Percentiles rank a stretch among this genome's conserved stretches.
phyloP scores from a whole-genome alignment of 2,888 invertebrate species.

The Acleris laterana region DNA sequence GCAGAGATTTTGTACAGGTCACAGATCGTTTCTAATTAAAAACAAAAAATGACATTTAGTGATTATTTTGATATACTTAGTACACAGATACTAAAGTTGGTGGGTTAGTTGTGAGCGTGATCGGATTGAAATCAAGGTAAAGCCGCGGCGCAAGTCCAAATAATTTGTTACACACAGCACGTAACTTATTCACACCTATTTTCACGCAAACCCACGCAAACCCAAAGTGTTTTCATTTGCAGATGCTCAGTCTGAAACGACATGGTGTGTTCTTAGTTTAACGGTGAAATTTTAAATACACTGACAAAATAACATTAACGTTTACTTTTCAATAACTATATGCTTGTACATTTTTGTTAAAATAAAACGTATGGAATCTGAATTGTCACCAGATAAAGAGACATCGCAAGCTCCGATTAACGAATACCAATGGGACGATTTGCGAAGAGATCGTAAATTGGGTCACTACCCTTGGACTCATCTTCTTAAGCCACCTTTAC shows the following conservation, averaged over 20 bases:
- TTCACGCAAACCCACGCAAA: slow-evolving; percentile 82
- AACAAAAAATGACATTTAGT: slow-evolving; percentile 55
- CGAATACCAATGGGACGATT: slow-evolving; percentile 93
- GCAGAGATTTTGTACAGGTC: slow-evolving; percentile 78
- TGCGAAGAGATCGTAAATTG: slow-evolving; percentile 87
- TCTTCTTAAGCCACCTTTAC: slow-evolving; percentile 87
- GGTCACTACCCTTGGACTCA: slow-evolving; percentile 94
- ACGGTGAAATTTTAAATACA: slow-evolving; percentile 56
- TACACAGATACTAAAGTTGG: slow-evolving; percentile 61
- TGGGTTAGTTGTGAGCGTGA: slow-evolving; percentile 55
- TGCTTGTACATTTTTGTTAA: slow-evolving; percentile 45
- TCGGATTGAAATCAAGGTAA: slow-evolving; percentile 74
- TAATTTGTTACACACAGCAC: slow-evolving; percentile 75
- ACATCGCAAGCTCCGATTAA: slow-evolving; percentile 88
- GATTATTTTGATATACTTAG: slow-evolving; percentile 56
- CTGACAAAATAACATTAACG: slow-evolving; percentile 42
- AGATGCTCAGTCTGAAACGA: slow-evolving; percentile 77
- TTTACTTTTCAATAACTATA: slow-evolving; percentile 38
- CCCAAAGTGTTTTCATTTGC: slow-evolving; percentile 78
- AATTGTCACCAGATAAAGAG: slow-evolving; percentile 81
- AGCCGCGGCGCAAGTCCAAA: slow-evolving; percentile 68
- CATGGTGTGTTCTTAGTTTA: slow-evolving; percentile 81
- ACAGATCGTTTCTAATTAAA: slow-evolving; percentile 64
- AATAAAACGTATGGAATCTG: slow-evolving; percentile 82
- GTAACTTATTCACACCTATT: slow-evolving; percentile 82